A percentile compares a stretch with the other conserved stretches of the same genome.
Evolutionary conservation across 2,888 invertebrate species (phyloP).

Genomic region (Entomobrya multifasciata): DNA sequence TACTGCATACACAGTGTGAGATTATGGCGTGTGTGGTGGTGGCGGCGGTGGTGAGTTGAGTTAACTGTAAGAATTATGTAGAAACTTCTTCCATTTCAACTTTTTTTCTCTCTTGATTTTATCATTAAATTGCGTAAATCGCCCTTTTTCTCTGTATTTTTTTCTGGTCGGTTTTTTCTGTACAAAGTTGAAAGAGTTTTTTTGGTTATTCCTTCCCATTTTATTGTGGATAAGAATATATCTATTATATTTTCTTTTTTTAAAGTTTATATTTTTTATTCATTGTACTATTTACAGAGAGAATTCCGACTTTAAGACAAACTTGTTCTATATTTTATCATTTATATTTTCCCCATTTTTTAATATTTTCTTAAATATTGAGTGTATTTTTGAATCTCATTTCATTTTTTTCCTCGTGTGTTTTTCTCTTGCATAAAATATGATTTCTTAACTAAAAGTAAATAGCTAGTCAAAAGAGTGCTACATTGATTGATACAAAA

Average conservation of each 20-base stretch:
- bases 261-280: not conserved
- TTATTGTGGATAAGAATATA: not conserved
- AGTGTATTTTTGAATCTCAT: not conserved
- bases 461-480: not conserved
- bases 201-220: too few species aligned
- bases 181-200: too few species aligned
- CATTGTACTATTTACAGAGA: not conserved
- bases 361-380: not conserved
- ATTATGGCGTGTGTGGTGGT: too few species aligned
- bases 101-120: slow-evolving; percentile 54
- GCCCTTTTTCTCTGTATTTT: slow-evolving; percentile 30
- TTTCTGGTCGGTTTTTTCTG: not conserved
- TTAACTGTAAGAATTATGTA: slow-evolving; percentile 38
- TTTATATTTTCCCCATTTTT: not conserved
- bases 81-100: slow-evolving; percentile 50
- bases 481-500: not conserved
- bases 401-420: too few species aligned
- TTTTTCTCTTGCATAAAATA: slow-evolving; percentile 54
- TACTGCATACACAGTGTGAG: not conserved
- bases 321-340: not conserved
- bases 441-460: slow-evolving; percentile 54
- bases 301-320: not conserved
- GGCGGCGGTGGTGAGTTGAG: not conserved
- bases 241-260: not conserved
- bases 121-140: slow-evolving; percentile 51